phyloP scores from a whole-genome alignment of 2,113 vertebrate genomes.

The Ailurus styani region DNA sequence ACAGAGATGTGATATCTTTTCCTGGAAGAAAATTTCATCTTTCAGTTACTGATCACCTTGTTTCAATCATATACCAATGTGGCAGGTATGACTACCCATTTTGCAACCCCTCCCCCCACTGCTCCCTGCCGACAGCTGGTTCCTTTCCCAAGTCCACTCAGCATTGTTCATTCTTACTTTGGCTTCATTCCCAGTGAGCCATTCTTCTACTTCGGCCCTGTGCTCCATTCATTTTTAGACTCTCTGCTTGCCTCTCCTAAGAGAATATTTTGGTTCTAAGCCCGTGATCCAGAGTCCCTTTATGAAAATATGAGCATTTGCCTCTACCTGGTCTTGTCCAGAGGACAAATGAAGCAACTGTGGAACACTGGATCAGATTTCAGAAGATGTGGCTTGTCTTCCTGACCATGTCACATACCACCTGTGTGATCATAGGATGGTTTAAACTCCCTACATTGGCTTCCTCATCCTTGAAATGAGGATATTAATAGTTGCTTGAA shows the following conservation, averaged over 20 bases:
- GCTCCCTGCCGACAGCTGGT: too few species aligned
- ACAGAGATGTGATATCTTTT: slow-evolving; percentile 22
- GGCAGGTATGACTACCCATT: background rate
- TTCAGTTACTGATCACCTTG: background rate
- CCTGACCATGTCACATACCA: background rate
- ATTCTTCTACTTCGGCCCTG: background rate
- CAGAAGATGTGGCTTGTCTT: background rate
- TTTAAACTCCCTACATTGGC: background rate
- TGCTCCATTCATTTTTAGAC: slow-evolving; percentile 57
- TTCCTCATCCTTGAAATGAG: background rate
- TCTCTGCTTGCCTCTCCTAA: background rate
- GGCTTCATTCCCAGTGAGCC: background rate
- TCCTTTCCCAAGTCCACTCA: slow-evolving; percentile 22
- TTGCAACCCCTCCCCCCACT: background rate
- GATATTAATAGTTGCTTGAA: background rate
- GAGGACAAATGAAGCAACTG: background rate
- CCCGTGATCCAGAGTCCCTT: background rate
- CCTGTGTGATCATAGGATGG: background rate
- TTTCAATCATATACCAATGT: background rate
- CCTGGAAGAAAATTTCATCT: slow-evolving; percentile 46
- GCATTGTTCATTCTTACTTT: background rate
- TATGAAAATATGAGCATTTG: background rate
- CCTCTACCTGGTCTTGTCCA: background rate
- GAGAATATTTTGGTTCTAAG: background rate
- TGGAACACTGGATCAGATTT: background rate